A percentile compares a stretch with the other conserved stretches of the same genome.
These are phyloP conservation scores for Aleiodes alternator DNA, from an alignment of 2,888 invertebrate species.

Conservation along the genomic window DNA sequence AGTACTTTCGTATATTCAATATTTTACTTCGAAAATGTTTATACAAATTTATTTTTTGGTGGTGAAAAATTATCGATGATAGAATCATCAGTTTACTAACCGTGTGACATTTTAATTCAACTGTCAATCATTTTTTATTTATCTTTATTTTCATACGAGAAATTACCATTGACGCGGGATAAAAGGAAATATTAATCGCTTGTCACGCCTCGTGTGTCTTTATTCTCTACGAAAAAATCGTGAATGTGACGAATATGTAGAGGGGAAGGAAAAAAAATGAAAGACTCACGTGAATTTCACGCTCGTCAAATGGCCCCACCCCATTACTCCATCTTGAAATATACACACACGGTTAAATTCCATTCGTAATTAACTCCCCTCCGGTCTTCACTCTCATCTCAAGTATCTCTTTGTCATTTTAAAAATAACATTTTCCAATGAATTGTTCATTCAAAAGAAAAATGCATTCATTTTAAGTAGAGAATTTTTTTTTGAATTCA, in stretches of 20 bases:
- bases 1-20: constrained; percentile 15
- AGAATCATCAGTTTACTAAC: background rate
- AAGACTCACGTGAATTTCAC: constrained; percentile 27
- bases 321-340: constrained; percentile 8
- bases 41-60: background rate
- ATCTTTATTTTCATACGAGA: background rate
- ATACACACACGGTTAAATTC: constrained; percentile 30
- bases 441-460: background rate
- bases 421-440: constrained; percentile 2
- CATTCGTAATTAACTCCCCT: constrained; percentile 45
- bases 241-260: background rate
- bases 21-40: background rate
- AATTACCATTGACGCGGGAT: constrained; percentile 1
- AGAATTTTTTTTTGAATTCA: background rate
- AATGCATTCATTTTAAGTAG: background rate
- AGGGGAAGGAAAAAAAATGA: background rate
- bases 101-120: constrained; percentile 2
- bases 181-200: constrained; percentile 29
- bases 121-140: constrained; percentile 2
- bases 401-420: constrained; percentile 16
- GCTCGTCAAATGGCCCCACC: constrained; percentile 24
- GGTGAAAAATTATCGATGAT: constrained; percentile 10
- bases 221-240: background rate
- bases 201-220: constrained; percentile 15
- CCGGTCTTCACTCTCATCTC: background rate